These are phyloP conservation scores for Eremobia ochroleuca DNA, from an alignment of 2,888 invertebrate genomes.

Conservation along the genomic window DNA sequence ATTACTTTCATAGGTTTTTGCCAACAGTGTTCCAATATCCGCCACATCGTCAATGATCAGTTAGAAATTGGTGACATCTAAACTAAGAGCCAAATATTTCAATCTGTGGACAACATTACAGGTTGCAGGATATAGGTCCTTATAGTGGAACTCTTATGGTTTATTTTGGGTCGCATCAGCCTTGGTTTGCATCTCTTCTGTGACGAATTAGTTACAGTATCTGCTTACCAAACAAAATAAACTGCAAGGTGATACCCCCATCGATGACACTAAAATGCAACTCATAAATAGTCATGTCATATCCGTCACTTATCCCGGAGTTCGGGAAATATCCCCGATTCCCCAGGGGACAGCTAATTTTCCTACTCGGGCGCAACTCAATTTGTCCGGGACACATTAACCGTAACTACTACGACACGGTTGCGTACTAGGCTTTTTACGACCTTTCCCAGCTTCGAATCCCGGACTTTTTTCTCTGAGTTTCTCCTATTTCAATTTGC, in stretches of 20 bases:
- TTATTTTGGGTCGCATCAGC: background rate
- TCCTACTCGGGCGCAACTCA: slow-evolving; percentile 87
- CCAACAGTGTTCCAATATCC: background rate
- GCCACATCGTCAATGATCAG: background rate
- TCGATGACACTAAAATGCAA: slow-evolving; percentile 56
- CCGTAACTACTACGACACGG: slow-evolving; percentile 88
- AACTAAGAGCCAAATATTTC: background rate
- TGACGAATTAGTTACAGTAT: background rate
- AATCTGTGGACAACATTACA: background rate
- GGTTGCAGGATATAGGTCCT: background rate
- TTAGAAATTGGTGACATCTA: background rate
- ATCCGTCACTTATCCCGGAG: slow-evolving; percentile 66
- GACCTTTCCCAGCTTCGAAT: slow-evolving; percentile 80
- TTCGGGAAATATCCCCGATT: slow-evolving; percentile 63
- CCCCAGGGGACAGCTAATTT: slow-evolving; percentile 88
- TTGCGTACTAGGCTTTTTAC: slow-evolving; percentile 87
- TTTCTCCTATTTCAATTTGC: slow-evolving; percentile 89
- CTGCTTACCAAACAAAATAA: slow-evolving; percentile 16
- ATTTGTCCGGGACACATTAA: slow-evolving; percentile 90
- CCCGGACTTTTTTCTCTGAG: slow-evolving; percentile 76
- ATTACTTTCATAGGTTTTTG: background rate
- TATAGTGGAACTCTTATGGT: background rate
- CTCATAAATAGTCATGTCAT: slow-evolving; percentile 70
- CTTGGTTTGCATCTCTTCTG: background rate
- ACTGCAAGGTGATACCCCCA: slow-evolving; percentile 45